Evolutionary conservation across 2,797 vertebrate species (phyloP), one percentile per base, ranked within the genome.

Genomic region (Todus mexicanus): DNA sequence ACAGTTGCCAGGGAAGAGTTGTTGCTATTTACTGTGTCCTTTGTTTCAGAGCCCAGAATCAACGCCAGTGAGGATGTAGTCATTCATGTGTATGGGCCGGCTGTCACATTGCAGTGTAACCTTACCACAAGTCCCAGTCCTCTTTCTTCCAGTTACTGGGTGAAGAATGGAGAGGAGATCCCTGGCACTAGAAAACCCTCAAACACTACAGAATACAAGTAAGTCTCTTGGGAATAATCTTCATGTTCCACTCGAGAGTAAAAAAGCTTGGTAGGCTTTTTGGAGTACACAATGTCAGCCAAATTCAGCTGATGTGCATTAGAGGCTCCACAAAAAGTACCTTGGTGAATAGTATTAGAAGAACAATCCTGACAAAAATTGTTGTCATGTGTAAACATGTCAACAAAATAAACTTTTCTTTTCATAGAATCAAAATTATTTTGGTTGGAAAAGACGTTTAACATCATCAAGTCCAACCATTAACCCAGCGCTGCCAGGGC

Each of bases 11-110:
- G 9, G 25, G 43, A 54, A 87, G 94, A 37, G 47, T 80, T 70
- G 60, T 92, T 82, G 87, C 91, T 82, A 71, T 96, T 69, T 94
- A 89, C 81, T 63, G 33, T 90, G 57, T 76, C 86, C 84, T 94
- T 96, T 96, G 84, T 99, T 99, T 96, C 98, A 99, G 99, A 99
- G 98, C 99, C 99, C 94, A 98, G 98, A 96, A 99, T 99, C 97
- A 98, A 98, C 83, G 97, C 98, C 96, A 98, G 98, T 25, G 98
- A 98, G 96, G 98, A 99, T 82, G 97, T 98, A 96, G 97, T 97
- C 97, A 97, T 99, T 93, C 97, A 96, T 35, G 35, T 59, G 65
- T 45, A 96, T 8, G 82, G 66, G 11, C 26, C 43, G 3, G 94
- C 98, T 1, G 93, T 99, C 89, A 98, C 90, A 48, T 96, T 99